Base-by-base conservation (phyloP, 2,888 invertebrate species). In the Plagodis pulveraria region DNA sequence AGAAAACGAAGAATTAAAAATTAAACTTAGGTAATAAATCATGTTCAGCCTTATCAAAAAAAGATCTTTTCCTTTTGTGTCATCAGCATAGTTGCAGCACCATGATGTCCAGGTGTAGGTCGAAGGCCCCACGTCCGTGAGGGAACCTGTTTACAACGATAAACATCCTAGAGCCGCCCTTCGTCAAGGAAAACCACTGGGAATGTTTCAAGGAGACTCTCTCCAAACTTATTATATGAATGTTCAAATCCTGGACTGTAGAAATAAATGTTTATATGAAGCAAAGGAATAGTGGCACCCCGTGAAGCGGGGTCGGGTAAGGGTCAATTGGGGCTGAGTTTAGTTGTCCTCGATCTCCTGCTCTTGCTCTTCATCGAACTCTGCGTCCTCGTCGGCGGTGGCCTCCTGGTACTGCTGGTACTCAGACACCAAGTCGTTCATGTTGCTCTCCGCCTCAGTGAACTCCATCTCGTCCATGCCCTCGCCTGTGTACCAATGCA, bases 381-480 rank as follows among this genome's bases (percentile, higher is more conserved):
- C 96, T 0, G 95, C 96, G 81, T 96, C 96, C 83, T 96, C 96
- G 77, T 96, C 96, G 71, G 96, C 96, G 70, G 96, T 96, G 64
- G 97, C 97, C 86, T 96, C 98, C 91, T 98, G 98, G 93, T 98
- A 98, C 84, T 98, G 98, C 87, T 98, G 98, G 91, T 98, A 98
- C 86, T 98, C 98, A 0, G 97, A 97, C n/a, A 97, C 97, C 86
- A 97, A 87, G 83, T 97, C 97, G 89, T 97, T 98, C 98, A 99
- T 98, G 95, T 99, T 99, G 83, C 97, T 97, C 93, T 97, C 95
- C 0, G 96, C 98, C 87, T 98, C 98, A 6, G 98, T 98, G 94
- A 98, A 98, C 93, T 98, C 98, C 98, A 98, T 97, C 91, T 98
- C 98, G 88, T 98, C 98, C 98, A 98, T 98, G 74, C 98, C 98